Evolutionary conservation across 1,140 invertebrate genomes (phyloP), one percentile per base, ranked within the genome.

Genomic region (Pissodes strobi): DNA sequence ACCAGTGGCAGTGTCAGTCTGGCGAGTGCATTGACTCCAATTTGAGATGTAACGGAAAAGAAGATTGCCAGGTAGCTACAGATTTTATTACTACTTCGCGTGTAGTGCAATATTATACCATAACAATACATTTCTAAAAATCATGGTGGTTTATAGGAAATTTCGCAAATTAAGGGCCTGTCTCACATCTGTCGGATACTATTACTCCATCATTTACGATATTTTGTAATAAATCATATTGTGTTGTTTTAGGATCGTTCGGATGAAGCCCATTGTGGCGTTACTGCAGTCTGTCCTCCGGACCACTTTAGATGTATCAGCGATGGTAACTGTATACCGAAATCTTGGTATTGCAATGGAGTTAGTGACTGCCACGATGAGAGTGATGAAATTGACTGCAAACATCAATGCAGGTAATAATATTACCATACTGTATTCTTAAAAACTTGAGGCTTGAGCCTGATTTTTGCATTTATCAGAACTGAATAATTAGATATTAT

Each of bases 331-430:
- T 90, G 88, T 78, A 86, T 90, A 72, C 78, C 81, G 43, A 77
- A 79, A 66, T 80, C 81, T 62, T 81, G 83, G 69, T 79, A 81
- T 2, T 89, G 86, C 76, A 85, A 88, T 69, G 83, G 84, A 59
- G 76, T 85, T 64, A 66, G 71, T 17, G 88, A 90, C 69, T 90
- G 89, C 70, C 78, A 81, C 0, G 85, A 87, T 66, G 83, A 83
- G 1, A 86, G 85, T 64, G 88, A 90, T 76, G 88, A 90, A 79
- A 77, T 77, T 71, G 83, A 87, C 74, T 90, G 88, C 79, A 68
- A 67, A 12, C 43, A 58, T 25, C 45, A 48, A 18, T 65, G 63
- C 48, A 25, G 62, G 62, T 58, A 39, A 55, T n/a, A 18, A 55
- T 2, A n/a, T n/a, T n/a, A n/a, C n/a, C n/a, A n/a, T n/a, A n/a